A percentile compares a stretch with the other conserved stretches of the same genome.
Evolutionary conservation across 2,113 vertebrate genomes (phyloP).

Genomic region (Eira barbara): DNA sequence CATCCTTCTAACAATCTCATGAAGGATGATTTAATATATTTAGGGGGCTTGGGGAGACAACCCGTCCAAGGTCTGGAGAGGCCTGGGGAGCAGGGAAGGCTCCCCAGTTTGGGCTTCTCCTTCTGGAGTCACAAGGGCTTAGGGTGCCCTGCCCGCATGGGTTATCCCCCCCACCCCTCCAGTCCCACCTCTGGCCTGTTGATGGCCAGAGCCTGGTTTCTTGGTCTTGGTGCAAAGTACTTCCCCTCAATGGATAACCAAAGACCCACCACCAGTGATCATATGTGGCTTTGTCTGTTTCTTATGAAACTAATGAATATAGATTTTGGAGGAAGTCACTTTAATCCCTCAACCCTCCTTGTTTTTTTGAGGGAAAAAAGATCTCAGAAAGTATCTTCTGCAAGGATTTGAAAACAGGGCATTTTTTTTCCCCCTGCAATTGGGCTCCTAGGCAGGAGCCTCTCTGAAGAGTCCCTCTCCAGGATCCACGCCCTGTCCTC

Average conservation of each 20-base stretch:
- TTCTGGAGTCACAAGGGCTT: neutral
- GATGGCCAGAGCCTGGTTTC: neutral
- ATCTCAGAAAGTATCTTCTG: neutral
- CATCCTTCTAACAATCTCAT: neutral
- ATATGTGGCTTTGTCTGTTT: neutral
- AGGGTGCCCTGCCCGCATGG: no score
- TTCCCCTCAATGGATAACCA: neutral
- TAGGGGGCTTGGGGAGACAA: constrained; percentile 13
- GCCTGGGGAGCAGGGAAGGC: no score
- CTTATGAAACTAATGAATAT: neutral
- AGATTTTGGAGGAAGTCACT: neutral
- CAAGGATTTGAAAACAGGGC: neutral
- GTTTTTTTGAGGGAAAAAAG: neutral
- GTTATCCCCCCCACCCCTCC: fast-evolving
- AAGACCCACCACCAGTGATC: neutral
- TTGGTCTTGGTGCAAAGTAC: neutral
- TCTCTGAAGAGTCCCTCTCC: neutral
- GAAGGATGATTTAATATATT: neutral
- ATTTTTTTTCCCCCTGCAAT: no score
- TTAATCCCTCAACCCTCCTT: neutral
- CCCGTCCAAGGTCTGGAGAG: neutral
- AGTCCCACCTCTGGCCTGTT: neutral
- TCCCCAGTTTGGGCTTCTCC: fast-evolving
- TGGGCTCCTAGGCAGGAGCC: neutral
- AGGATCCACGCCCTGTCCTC: neutral